phyloP scores from a whole-genome alignment of 2,797 vertebrate species.

The Taenioides sp. region DNA sequence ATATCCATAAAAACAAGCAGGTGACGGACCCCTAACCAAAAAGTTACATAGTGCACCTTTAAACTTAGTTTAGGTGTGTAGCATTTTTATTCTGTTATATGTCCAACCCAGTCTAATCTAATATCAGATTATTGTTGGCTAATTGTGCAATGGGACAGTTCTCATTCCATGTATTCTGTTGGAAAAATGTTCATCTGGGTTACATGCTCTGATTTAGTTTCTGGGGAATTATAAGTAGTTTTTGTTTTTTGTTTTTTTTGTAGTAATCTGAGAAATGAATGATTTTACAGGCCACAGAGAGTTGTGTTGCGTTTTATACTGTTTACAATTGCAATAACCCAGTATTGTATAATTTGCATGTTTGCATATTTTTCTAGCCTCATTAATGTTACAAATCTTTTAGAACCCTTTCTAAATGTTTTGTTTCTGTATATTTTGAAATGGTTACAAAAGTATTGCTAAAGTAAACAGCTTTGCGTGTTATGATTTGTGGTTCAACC shows the following conservation, averaged over 20 bases:
- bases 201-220: neutral
- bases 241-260: neutral
- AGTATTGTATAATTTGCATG: neutral
- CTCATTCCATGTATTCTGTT: too few species aligned
- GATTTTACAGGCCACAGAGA: too few species aligned
- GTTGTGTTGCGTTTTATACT: too few species aligned
- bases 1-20: too few species aligned
- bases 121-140: neutral
- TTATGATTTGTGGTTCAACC: neutral
- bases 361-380: neutral
- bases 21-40: too few species aligned
- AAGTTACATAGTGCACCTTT: too few species aligned
- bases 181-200: too few species aligned
- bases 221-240: too few species aligned
- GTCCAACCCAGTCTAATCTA: too few species aligned
- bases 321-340: neutral
- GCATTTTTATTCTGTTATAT: too few species aligned
- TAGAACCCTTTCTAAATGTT: neutral
- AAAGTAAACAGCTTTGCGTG: neutral
- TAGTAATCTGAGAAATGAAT: neutral
- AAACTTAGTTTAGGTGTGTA: too few species aligned
- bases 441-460: neutral
- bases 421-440: constrained; percentile 1
- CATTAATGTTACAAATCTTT: neutral
- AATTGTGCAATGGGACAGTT: neutral